Base-by-base conservation (phyloP, 1,140 invertebrate species). In the Drosophila nannoptera region DNA sequence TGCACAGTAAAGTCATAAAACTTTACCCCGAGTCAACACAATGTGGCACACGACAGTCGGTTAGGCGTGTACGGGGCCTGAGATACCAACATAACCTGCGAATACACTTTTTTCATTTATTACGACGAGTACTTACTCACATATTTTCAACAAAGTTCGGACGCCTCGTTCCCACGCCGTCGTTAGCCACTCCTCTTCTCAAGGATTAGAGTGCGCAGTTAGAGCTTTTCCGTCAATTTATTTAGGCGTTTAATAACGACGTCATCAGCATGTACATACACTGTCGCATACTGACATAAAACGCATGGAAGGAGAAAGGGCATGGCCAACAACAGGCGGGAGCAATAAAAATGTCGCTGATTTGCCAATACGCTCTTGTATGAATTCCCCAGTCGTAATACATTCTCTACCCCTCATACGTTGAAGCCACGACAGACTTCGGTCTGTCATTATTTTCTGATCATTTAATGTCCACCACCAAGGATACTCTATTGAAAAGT, bases 211-310 rank as follows among this genome's bases (percentile, higher is more conserved):
- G 29, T 8, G 7, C 31, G 48, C 48, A 50, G 31, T 14, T 6
- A n/a, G 49, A 65, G 45, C 75, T 65, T 75, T 80, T 86, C 65
- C 73, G 63, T 72, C 82, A 86, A 86, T 87, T 87, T 86, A 86
- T 87, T 81, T 86, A 86, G 87, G 82, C 62, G 77, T 86, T 86
- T 86, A 87, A 87, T 86, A 86, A 86, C 77, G 82, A 87, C 81
- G 87, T 86, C 82, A 86, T 86, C 81, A 86, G 68, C 81, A 80
- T 77, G 72, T 78, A 84, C 73, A 71, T 69, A 66, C 31, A 31
- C 42, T 52, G 46, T 68, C 38, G 49, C 61, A 53, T 33, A 54
- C 56, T 58, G 50, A 68, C 49, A 61, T n/a, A n/a, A n/a, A n/a
- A n/a, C n/a, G n/a, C n/a, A n/a, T n/a, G n/a, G n/a, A n/a, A n/a